Conservation (phyloP, 1,140 invertebrate genomes). For the Agrilus planipennis region DNA sequence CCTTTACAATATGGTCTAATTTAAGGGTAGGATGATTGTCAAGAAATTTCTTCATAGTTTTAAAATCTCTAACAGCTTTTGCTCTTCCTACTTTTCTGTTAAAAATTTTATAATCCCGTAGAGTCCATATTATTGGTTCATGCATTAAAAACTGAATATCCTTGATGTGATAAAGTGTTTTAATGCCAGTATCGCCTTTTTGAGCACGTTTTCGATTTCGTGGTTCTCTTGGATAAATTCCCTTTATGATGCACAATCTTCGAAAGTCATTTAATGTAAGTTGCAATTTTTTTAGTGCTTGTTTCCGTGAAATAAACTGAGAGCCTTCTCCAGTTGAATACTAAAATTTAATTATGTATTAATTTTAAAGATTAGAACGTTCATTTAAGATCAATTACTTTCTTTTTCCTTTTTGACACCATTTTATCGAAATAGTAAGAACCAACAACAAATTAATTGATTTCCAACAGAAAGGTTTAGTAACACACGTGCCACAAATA, state of each 20-base stretch:
- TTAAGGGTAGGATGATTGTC: slow-evolving; percentile 76
- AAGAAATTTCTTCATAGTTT: slow-evolving; percentile 58
- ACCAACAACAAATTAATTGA: background rate
- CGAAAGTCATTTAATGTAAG: slow-evolving; percentile 82
- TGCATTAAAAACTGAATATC: slow-evolving; percentile 95
- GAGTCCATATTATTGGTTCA: slow-evolving; percentile 92
- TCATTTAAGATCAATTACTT: slow-evolving; percentile 38
- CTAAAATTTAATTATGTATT: slow-evolving; percentile 36
- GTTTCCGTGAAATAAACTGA: slow-evolving; percentile 80
- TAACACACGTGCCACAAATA: too few relatives aligned
- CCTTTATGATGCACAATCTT: slow-evolving; percentile 91
- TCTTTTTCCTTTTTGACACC: slow-evolving; percentile 53
- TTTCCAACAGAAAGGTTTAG: too few relatives aligned
- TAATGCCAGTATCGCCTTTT: slow-evolving; percentile 77
- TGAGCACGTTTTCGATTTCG: slow-evolving; percentile 87
- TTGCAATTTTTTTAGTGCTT: slow-evolving; percentile 87
- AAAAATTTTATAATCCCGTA: slow-evolving; percentile 79
- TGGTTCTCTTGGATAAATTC: slow-evolving; percentile 97
- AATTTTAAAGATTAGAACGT: slow-evolving; percentile 28
- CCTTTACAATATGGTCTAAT: slow-evolving; percentile 94
- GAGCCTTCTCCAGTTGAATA: slow-evolving; percentile 81
- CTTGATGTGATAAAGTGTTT: slow-evolving; percentile 87
- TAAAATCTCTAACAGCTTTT: slow-evolving; percentile 64
- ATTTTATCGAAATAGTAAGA: slow-evolving; percentile 25
- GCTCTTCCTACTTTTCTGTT: slow-evolving; percentile 68